Evolutionary conservation across 2,888 invertebrate species (phyloP).

Genomic region (Plebejus argus): DNA sequence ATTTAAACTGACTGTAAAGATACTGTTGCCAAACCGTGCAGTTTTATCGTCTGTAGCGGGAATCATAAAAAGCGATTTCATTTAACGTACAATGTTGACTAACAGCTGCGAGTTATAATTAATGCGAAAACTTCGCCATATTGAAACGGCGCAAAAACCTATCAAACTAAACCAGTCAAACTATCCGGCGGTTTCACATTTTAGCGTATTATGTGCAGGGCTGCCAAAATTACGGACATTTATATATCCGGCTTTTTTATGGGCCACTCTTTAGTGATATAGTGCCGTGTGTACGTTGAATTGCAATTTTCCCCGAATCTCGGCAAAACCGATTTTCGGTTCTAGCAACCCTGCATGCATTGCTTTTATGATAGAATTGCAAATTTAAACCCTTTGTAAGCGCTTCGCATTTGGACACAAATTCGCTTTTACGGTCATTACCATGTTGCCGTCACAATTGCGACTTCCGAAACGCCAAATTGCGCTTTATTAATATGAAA

Average conservation of each 20-base stretch:
- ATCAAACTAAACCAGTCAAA: constrained; percentile 45
- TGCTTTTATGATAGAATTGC: constrained; percentile 77
- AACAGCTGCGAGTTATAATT: constrained; percentile 33
- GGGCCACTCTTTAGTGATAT: too few species aligned
- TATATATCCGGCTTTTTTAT: neutral
- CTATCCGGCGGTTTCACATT: constrained; percentile 69
- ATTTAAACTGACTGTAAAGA: neutral
- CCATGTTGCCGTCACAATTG: constrained; percentile 69
- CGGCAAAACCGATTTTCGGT: neutral
- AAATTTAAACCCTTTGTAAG: constrained; percentile 80
- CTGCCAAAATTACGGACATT: neutral
- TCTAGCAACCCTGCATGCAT: constrained; percentile 43
- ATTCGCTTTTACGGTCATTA: constrained; percentile 79
- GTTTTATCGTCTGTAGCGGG: neutral
- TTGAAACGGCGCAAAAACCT: constrained; percentile 37
- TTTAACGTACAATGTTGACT: constrained; percentile 28
- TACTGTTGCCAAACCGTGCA: neutral
- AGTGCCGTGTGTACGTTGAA: neutral
- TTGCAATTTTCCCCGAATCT: neutral
- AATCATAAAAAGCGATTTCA: constrained; percentile 16
- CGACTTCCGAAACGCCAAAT: constrained; percentile 63
- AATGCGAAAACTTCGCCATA: constrained; percentile 33
- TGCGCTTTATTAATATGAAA: constrained; percentile 49
- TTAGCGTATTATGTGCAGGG: constrained; percentile 63
- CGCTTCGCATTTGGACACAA: constrained; percentile 77